Base-by-base conservation (phyloP, 2,888 invertebrate genomes). In the Drosophila ezoana region DNA sequence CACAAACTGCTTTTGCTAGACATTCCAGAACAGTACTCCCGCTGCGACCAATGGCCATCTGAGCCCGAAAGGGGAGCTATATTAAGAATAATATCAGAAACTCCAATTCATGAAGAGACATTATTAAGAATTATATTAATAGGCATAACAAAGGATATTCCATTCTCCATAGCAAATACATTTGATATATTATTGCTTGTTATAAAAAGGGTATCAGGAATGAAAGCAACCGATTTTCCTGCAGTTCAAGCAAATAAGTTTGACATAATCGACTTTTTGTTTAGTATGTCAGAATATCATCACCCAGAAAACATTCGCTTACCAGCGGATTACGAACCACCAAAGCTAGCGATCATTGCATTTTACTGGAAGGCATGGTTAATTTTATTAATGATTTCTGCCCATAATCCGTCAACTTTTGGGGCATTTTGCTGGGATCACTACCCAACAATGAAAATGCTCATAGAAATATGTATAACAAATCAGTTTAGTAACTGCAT, bases 401-500 rank as follows among this genome's bases (percentile, higher is more conserved):
- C 98, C 0, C 98, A 98, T 92, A 99, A 98, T 94, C 98, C 99
- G 0, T 93, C 94, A 0, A 95, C 95, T 13, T 96, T 98, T 93
- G 98, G 98, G 11, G 95, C 95, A 76, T 93, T 96, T 58, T 97
- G 97, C 37, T 98, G 98, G 95, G 95, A 95, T 83, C 95, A 96
- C 79, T 99, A 98, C 93, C 98, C 98, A 16, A 98, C 97, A 51
- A 94, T 99, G 75, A 94, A 97, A 71, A 95, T 96, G 86, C 94
- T 99, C 75, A 98, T 99, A 94, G 98, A 99, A 93, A 98, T 98
- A 95, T 97, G 98, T 86, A 99, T 99, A 90, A 99, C 98, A 10
- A 97, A 97, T 95, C 92, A 92, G 65, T 90, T 92, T 63, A 85
- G 87, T 49, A 93, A 93, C 52, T 94, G 94, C 43, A 94, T 95